These are phyloP conservation scores for Drosophila vallismaia DNA, from an alignment of 2,888 invertebrate genomes.

Conservation along the genomic window DNA sequence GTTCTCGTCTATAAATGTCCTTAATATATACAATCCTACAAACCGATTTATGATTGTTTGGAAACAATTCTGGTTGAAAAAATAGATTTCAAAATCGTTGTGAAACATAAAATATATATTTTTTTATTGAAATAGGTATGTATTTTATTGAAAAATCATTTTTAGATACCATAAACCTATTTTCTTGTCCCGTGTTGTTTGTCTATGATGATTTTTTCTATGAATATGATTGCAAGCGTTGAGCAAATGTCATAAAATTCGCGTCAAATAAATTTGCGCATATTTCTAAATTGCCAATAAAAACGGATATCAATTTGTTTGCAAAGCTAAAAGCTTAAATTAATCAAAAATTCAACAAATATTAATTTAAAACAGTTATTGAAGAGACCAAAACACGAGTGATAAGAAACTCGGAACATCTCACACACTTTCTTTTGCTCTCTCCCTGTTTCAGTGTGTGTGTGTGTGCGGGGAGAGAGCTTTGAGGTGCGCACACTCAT, in stretches of 20 bases:
- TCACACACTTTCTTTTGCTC: constrained; percentile 11
- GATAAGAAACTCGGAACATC: constrained; percentile 22
- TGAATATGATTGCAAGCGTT: constrained; percentile 26
- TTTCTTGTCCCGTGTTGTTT: background rate
- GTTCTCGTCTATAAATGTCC: constrained; percentile 2
- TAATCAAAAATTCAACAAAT: background rate
- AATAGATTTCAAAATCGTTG: background rate
- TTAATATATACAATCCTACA: constrained; percentile 11
- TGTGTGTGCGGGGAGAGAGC: constrained; percentile 26
- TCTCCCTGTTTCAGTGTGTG: constrained; percentile 2
- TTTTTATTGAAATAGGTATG: too few species aligned
- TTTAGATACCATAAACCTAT: background rate
- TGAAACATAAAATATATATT: too few species aligned
- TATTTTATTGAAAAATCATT: too few species aligned
- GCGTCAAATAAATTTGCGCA: constrained; percentile 9
- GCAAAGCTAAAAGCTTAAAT: background rate
- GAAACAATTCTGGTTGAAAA: background rate
- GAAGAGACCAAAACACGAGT: constrained; percentile 18
- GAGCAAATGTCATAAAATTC: constrained; percentile 31
- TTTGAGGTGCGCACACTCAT: constrained; percentile 51
- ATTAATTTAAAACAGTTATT: constrained; percentile 9
- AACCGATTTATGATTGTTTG: constrained; percentile 23
- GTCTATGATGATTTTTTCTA: background rate
- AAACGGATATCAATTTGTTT: constrained; percentile 3
- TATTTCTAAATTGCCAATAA: constrained; percentile 9